These are phyloP conservation scores for Trigoniulus corallinus DNA, from an alignment of 1,140 invertebrate species.

Conservation along the genomic window DNA sequence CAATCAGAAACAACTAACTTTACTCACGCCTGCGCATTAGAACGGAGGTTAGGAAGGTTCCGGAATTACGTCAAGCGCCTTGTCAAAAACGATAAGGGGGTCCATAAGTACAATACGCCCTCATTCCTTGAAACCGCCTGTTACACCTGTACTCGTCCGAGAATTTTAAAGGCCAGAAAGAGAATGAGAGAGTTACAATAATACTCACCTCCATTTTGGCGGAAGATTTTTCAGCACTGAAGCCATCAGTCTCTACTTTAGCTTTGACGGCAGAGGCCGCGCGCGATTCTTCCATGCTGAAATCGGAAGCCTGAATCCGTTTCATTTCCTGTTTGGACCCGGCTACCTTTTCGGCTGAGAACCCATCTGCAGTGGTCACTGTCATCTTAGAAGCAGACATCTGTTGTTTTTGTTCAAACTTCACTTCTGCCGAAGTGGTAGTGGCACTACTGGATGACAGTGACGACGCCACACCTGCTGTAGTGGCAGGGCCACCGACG, in stretches of 20 bases:
- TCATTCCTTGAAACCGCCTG: too few relatives aligned
- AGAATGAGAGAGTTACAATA: too few relatives aligned
- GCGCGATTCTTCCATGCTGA: conserved; percentile 57
- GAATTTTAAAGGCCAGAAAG: too few relatives aligned
- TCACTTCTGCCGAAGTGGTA: too few relatives aligned
- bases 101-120: too few relatives aligned
- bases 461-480: conserved; percentile 18
- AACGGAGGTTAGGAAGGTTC: too few relatives aligned
- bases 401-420: conserved; percentile 57
- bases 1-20: too few relatives aligned
- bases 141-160: too few relatives aligned
- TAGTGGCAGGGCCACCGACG: neutral
- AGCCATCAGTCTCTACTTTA: conserved; percentile 51
- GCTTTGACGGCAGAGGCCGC: conserved; percentile 37
- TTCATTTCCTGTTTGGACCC: conserved; percentile 63
- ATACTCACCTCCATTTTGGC: conserved; percentile 47
- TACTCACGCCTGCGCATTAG: too few relatives aligned
- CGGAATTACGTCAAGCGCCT: too few relatives aligned
- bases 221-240: conserved; percentile 54
- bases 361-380: conserved; percentile 53
- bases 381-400: conserved; percentile 62
- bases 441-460: neutral
- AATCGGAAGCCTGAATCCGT: conserved; percentile 54
- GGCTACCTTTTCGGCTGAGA: conserved; percentile 50
- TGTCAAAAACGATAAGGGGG: too few relatives aligned